Percentiles rank a stretch among this genome's conserved stretches.
phyloP scores from a whole-genome alignment of 2,113 vertebrate genomes.

The Gnathonemus echidnorhynchus region DNA sequence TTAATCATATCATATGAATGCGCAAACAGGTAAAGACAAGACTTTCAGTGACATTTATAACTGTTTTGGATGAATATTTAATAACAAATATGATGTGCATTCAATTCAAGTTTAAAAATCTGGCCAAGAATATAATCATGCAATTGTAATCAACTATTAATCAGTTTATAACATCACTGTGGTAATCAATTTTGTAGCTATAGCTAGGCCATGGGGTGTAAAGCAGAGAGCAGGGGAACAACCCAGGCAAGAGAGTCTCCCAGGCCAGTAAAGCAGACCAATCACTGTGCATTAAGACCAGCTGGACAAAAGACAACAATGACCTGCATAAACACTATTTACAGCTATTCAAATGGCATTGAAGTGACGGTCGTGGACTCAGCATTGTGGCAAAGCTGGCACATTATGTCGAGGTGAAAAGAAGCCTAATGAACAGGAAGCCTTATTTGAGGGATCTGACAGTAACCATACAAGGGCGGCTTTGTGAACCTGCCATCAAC shows the following conservation, averaged over 20 bases:
- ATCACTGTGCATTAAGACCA: constrained; percentile 94
- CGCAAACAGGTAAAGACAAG: background rate
- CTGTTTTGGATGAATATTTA: background rate
- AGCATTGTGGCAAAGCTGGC: constrained; percentile 88
- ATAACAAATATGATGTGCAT: background rate
- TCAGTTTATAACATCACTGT: background rate
- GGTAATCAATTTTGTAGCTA: background rate
- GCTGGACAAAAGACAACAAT: constrained; percentile 98
- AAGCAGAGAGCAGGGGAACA: background rate
- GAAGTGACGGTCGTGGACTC: constrained; percentile 97
- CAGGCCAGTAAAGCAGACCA: constrained; percentile 87
- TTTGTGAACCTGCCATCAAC: constrained; percentile 97
- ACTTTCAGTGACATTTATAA: background rate
- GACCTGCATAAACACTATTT: constrained; percentile 99
- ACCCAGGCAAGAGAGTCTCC: constrained; percentile 63
- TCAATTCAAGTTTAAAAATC: background rate
- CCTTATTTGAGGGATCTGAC: constrained; percentile 93
- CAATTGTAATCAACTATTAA: background rate
- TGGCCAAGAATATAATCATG: background rate
- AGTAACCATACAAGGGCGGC: constrained; percentile 91
- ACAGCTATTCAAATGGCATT: constrained; percentile 98
- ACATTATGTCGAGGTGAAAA: constrained; percentile 96
- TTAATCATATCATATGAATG: background rate
- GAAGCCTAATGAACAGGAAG: constrained; percentile 98
- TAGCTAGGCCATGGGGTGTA: background rate